Evolutionary conservation across 2,888 invertebrate species (phyloP).

Genomic region (Nudaria mundana): DNA sequence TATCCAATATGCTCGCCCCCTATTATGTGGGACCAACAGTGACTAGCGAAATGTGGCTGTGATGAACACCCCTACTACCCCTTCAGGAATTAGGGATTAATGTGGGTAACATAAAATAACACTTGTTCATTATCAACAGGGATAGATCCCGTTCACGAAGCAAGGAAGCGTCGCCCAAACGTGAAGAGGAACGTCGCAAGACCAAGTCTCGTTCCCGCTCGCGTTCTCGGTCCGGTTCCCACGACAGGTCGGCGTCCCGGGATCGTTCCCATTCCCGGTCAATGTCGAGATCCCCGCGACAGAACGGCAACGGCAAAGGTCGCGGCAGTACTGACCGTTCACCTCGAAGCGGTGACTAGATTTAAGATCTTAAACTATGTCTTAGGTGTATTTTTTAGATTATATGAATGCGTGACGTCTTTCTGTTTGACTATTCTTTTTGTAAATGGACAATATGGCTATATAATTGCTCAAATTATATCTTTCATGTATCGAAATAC

Average conservation of each 20-base stretch:
- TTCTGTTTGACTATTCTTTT: slow-evolving; percentile 2
- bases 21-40: too few species aligned
- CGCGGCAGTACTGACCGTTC: slow-evolving; percentile 63
- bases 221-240: slow-evolving; percentile 50
- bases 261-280: slow-evolving; percentile 52
- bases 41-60: too few species aligned
- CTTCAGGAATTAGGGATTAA: too few species aligned
- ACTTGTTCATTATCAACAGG: slow-evolving; percentile 50
- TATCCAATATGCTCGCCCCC: too few species aligned
- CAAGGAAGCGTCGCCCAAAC: slow-evolving; percentile 79
- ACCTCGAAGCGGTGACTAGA: slow-evolving; percentile 69
- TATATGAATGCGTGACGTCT: slow-evolving; percentile 44
- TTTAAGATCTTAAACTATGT: slow-evolving; percentile 16
- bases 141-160: slow-evolving; percentile 86
- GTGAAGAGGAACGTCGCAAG: slow-evolving; percentile 61
- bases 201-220: slow-evolving; percentile 63
- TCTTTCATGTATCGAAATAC: too few species aligned
- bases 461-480: too few species aligned
- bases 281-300: slow-evolving; percentile 60
- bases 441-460: too few species aligned
- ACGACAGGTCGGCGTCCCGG: slow-evolving; percentile 50
- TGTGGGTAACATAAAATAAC: too few species aligned
- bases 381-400: slow-evolving; percentile 33
- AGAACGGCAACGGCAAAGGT: slow-evolving; percentile 61
- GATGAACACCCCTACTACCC: too few species aligned